Base-by-base conservation (phyloP, 1,140 invertebrate genomes). In the Drosophila prosaltans region DNA sequence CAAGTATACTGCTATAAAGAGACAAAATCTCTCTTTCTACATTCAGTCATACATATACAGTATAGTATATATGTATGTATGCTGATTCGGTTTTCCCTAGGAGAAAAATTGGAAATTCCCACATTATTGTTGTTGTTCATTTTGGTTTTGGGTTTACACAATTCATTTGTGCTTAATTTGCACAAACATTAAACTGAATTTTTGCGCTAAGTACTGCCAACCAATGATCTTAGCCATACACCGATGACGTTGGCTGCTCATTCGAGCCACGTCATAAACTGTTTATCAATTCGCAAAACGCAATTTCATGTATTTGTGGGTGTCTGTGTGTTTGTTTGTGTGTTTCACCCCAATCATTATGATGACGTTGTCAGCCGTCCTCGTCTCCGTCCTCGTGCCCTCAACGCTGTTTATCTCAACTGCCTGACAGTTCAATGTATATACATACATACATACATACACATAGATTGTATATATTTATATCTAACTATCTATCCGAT, bases 291-390 rank as follows among this genome's bases (percentile, higher is more conserved):
- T 63, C 28, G 41, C 51, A 48, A n/a, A 60, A 58, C 30, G 30
- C 30, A 58, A 58, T 36, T 58, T 21, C 55, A 58, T 58, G n/a
- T 39, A 11, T 61, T 7, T 36, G 32, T 36, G 32, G 32, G 32
- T 36, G 55, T 30, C 24, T 59, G 8, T 59, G 10, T 59, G n/a
- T 59, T 2, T 24, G 24, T 10, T 2, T 48, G n/a, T 48, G 4
- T 43, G 40, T 26, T 60, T 72, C 63, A 71, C 40, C 54, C 41
- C 54, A 30, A 45, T 2, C 21, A 21, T 41, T 2, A 81, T 81
- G 78, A 81, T 51, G 45, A 51, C 73, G 78, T 77, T 81, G 61
- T 55, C 78, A 69, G 71, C 70, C 57, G 57, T 80, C 58, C 45
- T 21, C 3, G 21, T 51, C 21, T 6, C 21, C 21, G 45, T 26